Percentiles rank a stretch among this genome's conserved stretches.
These are phyloP conservation scores for Rhorus exstirpatorius DNA, from an alignment of 2,888 invertebrate genomes.

Conservation along the genomic window DNA sequence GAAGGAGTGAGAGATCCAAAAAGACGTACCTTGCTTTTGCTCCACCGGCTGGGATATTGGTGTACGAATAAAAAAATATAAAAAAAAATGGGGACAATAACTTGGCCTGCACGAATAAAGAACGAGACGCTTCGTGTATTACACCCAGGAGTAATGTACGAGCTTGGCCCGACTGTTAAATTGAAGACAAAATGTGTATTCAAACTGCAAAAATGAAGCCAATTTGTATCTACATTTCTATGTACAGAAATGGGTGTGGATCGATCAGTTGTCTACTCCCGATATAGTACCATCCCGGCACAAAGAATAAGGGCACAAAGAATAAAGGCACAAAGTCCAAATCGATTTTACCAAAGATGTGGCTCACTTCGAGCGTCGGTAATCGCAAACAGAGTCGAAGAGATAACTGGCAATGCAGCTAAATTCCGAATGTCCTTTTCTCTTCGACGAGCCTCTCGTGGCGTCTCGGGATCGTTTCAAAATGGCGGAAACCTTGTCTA, in stretches of 20 bases:
- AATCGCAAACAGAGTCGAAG: conserved; percentile 31
- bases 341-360: conserved; percentile 56
- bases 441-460: conserved; percentile 23
- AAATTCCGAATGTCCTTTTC: conserved; percentile 36
- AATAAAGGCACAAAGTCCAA: conserved; percentile 43
- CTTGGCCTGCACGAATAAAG: conserved; percentile 79
- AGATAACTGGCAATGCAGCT: conserved; percentile 57
- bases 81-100: conserved; percentile 57
- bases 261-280: conserved; percentile 31
- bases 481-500: conserved; percentile 42
- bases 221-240: conserved; percentile 5
- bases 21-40: conserved; percentile 14
- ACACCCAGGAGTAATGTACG: conserved; percentile 47
- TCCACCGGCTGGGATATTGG: conserved; percentile 68
- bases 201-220: neutral
- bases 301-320: conserved; percentile 26
- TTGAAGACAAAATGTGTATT: conserved; percentile 13
- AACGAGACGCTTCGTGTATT: conserved; percentile 67
- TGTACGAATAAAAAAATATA: conserved; percentile 69
- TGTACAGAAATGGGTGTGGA: conserved; percentile 41
- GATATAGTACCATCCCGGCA: conserved; percentile 18
- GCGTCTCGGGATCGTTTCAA: conserved; percentile 31
- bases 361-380: conserved; percentile 46
- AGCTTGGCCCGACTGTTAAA: conserved; percentile 33
- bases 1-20: conserved; percentile 40